Evolutionary conservation across 2,888 invertebrate species (phyloP).

Genomic region (Cataglyphis altisquamis): DNA sequence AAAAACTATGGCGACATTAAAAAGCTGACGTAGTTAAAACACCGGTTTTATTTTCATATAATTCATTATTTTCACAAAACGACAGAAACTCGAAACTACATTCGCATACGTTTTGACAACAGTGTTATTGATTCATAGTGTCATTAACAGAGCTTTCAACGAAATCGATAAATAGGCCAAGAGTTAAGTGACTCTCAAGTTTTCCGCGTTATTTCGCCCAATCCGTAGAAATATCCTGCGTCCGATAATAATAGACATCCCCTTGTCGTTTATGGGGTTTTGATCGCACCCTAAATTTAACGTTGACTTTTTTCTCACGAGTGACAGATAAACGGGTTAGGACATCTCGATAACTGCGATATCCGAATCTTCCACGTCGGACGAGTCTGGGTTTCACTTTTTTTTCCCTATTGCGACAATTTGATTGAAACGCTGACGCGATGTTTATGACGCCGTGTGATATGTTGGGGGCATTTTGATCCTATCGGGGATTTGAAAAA

Average conservation of each 20-base stretch:
- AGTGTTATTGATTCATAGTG: conserved; percentile 12
- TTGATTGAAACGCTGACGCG: conserved; percentile 59
- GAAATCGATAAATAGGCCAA: conserved; percentile 59
- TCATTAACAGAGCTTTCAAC: conserved; percentile 53
- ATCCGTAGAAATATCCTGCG: conserved; percentile 37
- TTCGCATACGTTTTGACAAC: neutral
- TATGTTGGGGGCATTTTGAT: conserved; percentile 48
- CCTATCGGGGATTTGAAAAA: conserved; percentile 51
- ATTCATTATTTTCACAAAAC: neutral
- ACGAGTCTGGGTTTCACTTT: conserved; percentile 57
- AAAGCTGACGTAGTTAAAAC: conserved; percentile 38
- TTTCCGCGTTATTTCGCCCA: conserved; percentile 65
- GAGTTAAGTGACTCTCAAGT: conserved; percentile 72
- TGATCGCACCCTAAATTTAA: conserved; percentile 38
- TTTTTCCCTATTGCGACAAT: conserved; percentile 44
- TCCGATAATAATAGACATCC: conserved; percentile 64
- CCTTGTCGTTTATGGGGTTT: conserved; percentile 50
- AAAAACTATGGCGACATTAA: conserved; percentile 26
- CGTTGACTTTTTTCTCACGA: conserved; percentile 30
- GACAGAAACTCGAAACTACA: neutral
- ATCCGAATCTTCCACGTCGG: conserved; percentile 23
- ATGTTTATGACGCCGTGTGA: conserved; percentile 55
- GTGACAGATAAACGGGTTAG: conserved; percentile 68
- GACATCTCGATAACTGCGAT: conserved; percentile 58
- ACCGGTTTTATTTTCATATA: conserved; percentile 36